These are phyloP conservation scores for Macrosoma leucophasiata DNA, from an alignment of 2,888 invertebrate genomes.

Conservation along the genomic window DNA sequence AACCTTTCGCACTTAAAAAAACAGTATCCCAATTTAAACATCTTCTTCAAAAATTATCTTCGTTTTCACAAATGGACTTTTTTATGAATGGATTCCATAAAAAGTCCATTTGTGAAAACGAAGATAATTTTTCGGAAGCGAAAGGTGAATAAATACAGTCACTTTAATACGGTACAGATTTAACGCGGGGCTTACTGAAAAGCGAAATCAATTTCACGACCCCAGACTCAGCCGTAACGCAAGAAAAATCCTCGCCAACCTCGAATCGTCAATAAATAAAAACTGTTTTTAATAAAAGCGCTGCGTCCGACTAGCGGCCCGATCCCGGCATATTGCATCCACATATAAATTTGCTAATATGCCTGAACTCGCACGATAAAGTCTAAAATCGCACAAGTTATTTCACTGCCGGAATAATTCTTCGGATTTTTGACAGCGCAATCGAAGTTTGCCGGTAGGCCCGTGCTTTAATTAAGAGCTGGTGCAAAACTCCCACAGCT, in stretches of 20 bases:
- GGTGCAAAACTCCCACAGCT: slow-evolving; percentile 49
- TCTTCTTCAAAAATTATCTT: slow-evolving; percentile 15
- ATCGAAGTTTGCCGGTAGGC: slow-evolving; percentile 73
- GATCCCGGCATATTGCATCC: slow-evolving; percentile 63
- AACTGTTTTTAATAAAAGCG: slow-evolving; percentile 68
- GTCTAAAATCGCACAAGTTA: slow-evolving; percentile 72
- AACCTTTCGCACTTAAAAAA: slow-evolving; percentile 22
- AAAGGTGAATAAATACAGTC: neutral
- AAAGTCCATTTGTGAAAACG: neutral
- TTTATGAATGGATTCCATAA: neutral
- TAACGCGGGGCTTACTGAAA: slow-evolving; percentile 7
- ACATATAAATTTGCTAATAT: slow-evolving; percentile 70
- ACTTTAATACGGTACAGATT: slow-evolving; percentile 1
- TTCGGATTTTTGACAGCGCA: slow-evolving; percentile 75
- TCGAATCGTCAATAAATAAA: slow-evolving; percentile 65
- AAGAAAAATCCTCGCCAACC: slow-evolving; percentile 43
- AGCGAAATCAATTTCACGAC: slow-evolving; percentile 22
- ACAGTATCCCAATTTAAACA: slow-evolving; percentile 19
- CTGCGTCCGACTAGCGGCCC: slow-evolving; percentile 48
- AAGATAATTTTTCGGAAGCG: neutral
- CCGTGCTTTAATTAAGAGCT: slow-evolving; percentile 67
- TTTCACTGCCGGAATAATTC: slow-evolving; percentile 70
- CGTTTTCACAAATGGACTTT: neutral
- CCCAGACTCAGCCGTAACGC: slow-evolving; percentile 30
- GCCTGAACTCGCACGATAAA: slow-evolving; percentile 71